A percentile compares a stretch with the other conserved stretches of the same genome.
Conservation (phyloP, 2,113 vertebrate species). For the Trematomus loennbergii region DNA sequence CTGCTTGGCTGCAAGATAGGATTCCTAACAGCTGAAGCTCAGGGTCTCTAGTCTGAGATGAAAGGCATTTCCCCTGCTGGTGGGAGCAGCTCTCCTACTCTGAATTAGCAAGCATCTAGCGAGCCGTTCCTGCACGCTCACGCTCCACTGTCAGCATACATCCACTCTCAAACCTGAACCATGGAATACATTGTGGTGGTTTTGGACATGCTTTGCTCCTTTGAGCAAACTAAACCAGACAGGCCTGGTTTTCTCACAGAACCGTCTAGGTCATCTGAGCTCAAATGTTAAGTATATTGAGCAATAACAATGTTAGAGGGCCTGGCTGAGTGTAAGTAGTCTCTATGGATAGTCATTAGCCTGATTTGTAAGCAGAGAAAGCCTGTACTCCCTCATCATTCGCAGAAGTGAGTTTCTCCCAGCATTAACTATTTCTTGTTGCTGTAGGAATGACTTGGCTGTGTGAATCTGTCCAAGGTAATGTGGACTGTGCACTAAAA, state of each 20-base stretch:
- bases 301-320: conserved; percentile 58
- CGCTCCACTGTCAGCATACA: conserved; percentile 37
- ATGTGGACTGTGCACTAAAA: not conserved
- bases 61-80: conserved; percentile 58
- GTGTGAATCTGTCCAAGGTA: conserved; percentile 3
- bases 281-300: conserved; percentile 63
- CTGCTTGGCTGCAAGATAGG: conserved; percentile 36
- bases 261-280: conserved; percentile 38
- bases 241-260: conserved; percentile 34
- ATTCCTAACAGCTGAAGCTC: conserved; percentile 53
- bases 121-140: conserved; percentile 23
- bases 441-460: conserved; percentile 21
- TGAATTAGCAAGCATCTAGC: conserved; percentile 62
- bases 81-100: conserved; percentile 57
- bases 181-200: conserved; percentile 20
- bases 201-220: conserved; percentile 39
- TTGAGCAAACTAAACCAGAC: conserved; percentile 42
- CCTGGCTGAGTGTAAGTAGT: conserved; percentile 31
- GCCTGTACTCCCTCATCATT: conserved; percentile 47
- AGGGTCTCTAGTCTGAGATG: conserved; percentile 41
- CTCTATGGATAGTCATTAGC: conserved; percentile 63
- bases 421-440: conserved; percentile 20
- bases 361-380: conserved; percentile 57
- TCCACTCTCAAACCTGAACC: conserved; percentile 31
- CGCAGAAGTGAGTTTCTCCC: conserved; percentile 30